phyloP scores from a whole-genome alignment of 2,888 invertebrate species.

The Galeruca laticollis region DNA sequence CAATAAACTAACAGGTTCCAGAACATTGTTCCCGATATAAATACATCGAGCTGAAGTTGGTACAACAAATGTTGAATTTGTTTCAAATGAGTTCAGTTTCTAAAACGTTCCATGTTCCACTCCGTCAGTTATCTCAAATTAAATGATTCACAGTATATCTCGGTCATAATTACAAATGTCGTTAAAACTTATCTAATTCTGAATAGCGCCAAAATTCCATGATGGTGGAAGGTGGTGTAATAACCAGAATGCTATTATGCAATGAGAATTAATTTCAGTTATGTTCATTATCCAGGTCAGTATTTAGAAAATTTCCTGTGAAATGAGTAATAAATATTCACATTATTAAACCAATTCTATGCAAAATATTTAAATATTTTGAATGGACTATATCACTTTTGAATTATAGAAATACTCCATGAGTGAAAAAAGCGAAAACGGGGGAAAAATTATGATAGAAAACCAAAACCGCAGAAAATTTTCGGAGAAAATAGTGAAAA shows the following conservation, averaged over 20 bases:
- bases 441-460: too few species aligned
- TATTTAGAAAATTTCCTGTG: neutral
- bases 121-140: neutral
- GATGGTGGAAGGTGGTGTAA: neutral
- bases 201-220: slow-evolving; percentile 11
- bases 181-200: slow-evolving; percentile 15
- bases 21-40: too few species aligned
- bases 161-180: slow-evolving; percentile 3
- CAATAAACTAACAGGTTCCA: too few species aligned
- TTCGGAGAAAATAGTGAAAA: too few species aligned
- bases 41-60: too few species aligned
- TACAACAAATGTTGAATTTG: neutral
- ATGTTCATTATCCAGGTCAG: slow-evolving; percentile 3
- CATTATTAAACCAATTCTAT: neutral
- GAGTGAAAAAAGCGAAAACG: too few species aligned
- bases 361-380: neutral
- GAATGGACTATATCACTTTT: neutral
- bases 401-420: too few species aligned
- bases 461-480: too few species aligned
- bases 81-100: neutral
- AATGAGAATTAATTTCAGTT: slow-evolving; percentile 9
- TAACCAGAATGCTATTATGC: slow-evolving; percentile 9
- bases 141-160: neutral
- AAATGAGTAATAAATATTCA: neutral
- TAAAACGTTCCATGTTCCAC: neutral